Evolutionary conservation across 2,888 invertebrate species (phyloP), one percentile per base, ranked within the genome.

Genomic region (Tetramorium bicarinatum): DNA sequence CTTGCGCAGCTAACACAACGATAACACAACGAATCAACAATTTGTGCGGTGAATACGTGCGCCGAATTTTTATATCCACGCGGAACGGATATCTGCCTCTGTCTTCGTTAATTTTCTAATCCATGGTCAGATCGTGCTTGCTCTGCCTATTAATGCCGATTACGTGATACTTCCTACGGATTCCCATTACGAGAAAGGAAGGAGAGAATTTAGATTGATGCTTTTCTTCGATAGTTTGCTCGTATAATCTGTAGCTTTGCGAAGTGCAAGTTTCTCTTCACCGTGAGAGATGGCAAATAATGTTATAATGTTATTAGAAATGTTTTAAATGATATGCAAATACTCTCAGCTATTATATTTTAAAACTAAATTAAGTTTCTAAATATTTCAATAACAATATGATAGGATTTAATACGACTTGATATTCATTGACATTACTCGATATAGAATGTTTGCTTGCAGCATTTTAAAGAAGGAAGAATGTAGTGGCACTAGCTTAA

Each of bases 1-100:
- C 72, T 59, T 25, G 62, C 49, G 75, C 72, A 64, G 67, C 47
- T 21, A 47, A 34, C 4, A 34, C 29, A 34, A 34, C 41, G 44
- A 82, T 67, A 82, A 83, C 64, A 76, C 79, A 81, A 84, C 86
- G 64, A 79, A 85, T 66, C 77, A 86, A 34, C 82, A 86, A 91
- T 91, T 89, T 85, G 88, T 81, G 89, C 54, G 61, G 86, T 62
- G 80, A 83, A 86, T 91, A 92, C 92, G 91, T 92, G 91, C 85
- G 25, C 49, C 59, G 92, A 91, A 91, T 91, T 72, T 67, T 72
- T 75, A 71, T 34, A 47, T 6, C 15, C 18, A 34, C 11, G 64
- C 21, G 62, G 44, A 67, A 52, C 61, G 72, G 34, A 76, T 85
- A 85, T 87, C 85, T 89, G 74, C 25, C 25, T 76, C 72, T 74